Evolutionary conservation across 2,797 vertebrate species (phyloP), one percentile per base, ranked within the genome.

Genomic region (Babyrousa celebensis): DNA sequence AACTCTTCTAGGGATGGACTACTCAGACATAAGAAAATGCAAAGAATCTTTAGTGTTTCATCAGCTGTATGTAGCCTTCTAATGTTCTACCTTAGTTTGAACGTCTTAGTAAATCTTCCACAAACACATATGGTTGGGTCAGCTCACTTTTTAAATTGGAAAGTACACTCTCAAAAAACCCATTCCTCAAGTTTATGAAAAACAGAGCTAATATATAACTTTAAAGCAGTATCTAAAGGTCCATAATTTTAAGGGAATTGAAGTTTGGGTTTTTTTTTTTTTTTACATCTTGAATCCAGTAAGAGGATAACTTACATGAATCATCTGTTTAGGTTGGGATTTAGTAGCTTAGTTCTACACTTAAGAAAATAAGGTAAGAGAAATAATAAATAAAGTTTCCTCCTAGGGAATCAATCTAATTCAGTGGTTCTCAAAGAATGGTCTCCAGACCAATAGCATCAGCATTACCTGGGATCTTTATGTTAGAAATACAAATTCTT

Each of bases 121-220:
- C 40, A 95, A 82, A 77, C 27, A 18, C 27, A 89, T 10, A 78
- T 36, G 68, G 27, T 71, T 92, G 67, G 52, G 56, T 62, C 16
- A 92, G 52, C 12, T 86, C 56, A 85, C 77, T 65, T 77, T 85
- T 95, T 91, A 27, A 95, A 87, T 85, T 83, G 84, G 23, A 77
- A 80, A 86, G n/a, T 43, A 71, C 20, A 75, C 15, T 63, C 17
- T 36, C 36, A 54, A 95, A 97, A 96, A 90, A 23, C 29, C 14
- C 71, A 93, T 83, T 60, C 25, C 27, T 74, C 14, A 75, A 74
- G 36, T 84, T 79, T 62, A 79, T 56, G 27, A 97, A 88, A 74
- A 65, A 91, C 78, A 93, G 91, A 71, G 25, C 48, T 77, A 52
- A 17, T 18, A 90, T 78, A 62, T 6, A 70, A 20, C 65, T 95